A percentile compares a stretch with the other conserved stretches of the same genome.
phyloP scores from a whole-genome alignment of 2,113 vertebrate genomes.

The Chloropsis hardwickii region DNA sequence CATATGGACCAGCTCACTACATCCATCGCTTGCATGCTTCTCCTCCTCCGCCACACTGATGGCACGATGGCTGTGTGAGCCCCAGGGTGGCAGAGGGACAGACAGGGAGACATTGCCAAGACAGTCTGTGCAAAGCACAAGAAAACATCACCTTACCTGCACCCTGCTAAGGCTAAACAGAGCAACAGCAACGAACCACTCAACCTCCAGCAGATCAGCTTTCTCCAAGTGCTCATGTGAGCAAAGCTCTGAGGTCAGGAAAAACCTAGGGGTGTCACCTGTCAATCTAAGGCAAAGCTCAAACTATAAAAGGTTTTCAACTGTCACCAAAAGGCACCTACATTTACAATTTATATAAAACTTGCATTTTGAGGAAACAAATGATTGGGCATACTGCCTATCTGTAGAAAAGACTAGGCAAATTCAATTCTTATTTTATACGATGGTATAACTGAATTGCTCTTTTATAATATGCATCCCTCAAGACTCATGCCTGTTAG shows the following conservation, averaged over 20 bases:
- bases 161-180: background rate
- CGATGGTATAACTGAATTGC: background rate
- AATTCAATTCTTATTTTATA: background rate
- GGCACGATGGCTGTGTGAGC: accelerated
- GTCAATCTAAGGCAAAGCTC: background rate
- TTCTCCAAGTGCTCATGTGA: background rate
- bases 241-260: background rate
- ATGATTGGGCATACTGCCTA: background rate
- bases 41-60: background rate
- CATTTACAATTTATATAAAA: background rate
- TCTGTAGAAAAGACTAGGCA: background rate
- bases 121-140: accelerated
- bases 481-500: accelerated
- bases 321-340: background rate
- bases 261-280: background rate
- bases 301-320: background rate
- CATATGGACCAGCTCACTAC: accelerated
- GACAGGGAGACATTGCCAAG: accelerated
- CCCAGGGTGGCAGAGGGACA: background rate
- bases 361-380: background rate
- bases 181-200: background rate
- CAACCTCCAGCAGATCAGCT: background rate
- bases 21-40: background rate
- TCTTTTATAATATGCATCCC: background rate
- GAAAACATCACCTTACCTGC: background rate